phyloP scores from a whole-genome alignment of 2,797 vertebrate genomes.

The Mergus octosetaceus region DNA sequence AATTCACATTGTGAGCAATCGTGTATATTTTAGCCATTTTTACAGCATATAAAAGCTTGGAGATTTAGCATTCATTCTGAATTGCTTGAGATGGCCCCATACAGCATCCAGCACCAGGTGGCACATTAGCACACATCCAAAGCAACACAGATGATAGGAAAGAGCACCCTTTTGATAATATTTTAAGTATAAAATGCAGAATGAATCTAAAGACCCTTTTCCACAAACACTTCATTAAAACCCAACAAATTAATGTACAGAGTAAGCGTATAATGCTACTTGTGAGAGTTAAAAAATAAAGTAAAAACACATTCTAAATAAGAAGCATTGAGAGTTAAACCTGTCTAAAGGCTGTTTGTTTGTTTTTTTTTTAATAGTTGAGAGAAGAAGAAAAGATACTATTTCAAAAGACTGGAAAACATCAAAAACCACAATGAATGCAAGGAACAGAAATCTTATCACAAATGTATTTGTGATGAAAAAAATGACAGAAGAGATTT shows the following conservation, averaged over 20 bases:
- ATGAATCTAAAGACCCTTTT: not conserved
- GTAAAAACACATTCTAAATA: not conserved
- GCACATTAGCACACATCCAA: not conserved
- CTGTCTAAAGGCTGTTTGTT: not conserved
- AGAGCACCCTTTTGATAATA: not conserved
- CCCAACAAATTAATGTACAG: not conserved
- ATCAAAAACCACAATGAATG: not conserved
- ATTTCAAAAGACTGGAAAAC: not conserved
- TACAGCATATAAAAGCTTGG: not conserved
- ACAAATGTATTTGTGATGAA: not conserved
- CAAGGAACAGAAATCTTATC: not conserved
- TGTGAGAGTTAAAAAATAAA: not conserved
- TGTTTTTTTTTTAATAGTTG: not conserved
- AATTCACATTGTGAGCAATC: not conserved
- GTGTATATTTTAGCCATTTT: not conserved
- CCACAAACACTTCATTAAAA: not conserved
- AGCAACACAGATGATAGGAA: not conserved
- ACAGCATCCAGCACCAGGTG: not conserved
- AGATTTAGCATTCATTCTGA: not conserved
- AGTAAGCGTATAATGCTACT: not conserved
- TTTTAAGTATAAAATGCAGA: not conserved
- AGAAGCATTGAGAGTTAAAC: not conserved
- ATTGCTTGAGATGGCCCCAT: not conserved
- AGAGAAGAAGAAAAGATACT: fast-evolving
- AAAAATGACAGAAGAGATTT: not conserved